These are phyloP conservation scores for Artibeus jamaicensis DNA, from an alignment of 2,797 vertebrate species.

Conservation along the genomic window DNA sequence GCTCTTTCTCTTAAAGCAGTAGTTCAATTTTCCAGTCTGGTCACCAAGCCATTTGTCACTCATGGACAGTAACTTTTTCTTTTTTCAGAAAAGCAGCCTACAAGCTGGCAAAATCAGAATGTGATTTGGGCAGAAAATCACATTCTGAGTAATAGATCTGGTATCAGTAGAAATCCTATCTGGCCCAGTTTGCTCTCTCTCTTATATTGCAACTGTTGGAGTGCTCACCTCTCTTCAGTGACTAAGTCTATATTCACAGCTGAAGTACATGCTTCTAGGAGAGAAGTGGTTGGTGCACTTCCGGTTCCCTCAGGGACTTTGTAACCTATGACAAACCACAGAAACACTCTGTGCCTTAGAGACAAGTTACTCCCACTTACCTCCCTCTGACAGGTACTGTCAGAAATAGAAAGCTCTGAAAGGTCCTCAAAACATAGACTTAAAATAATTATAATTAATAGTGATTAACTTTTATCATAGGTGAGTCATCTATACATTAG, in stretches of 20 bases:
- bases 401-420: constrained; percentile 41
- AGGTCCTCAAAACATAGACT: constrained; percentile 47
- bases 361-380: not conserved
- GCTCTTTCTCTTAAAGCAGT: not conserved
- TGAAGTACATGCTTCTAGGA: not conserved
- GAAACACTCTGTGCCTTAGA: not conserved
- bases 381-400: constrained; percentile 54
- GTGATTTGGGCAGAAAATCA: constrained; percentile 64
- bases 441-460: constrained; percentile 69
- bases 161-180: not conserved
- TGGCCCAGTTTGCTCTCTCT: not conserved
- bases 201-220: not conserved
- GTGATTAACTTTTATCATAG: constrained; percentile 56
- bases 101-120: no score
- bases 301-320: not conserved
- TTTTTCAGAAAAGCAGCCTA: not conserved
- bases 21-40: not conserved
- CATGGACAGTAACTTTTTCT: not conserved
- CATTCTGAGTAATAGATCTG: constrained; percentile 1
- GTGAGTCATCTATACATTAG: constrained; percentile 54
- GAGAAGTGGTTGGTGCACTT: not conserved
- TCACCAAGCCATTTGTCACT: not conserved
- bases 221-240: not conserved
- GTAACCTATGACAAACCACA: not conserved
- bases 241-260: not conserved